Conservation (phyloP, 1,140 invertebrate species). For the Drosophila jambulina region DNA sequence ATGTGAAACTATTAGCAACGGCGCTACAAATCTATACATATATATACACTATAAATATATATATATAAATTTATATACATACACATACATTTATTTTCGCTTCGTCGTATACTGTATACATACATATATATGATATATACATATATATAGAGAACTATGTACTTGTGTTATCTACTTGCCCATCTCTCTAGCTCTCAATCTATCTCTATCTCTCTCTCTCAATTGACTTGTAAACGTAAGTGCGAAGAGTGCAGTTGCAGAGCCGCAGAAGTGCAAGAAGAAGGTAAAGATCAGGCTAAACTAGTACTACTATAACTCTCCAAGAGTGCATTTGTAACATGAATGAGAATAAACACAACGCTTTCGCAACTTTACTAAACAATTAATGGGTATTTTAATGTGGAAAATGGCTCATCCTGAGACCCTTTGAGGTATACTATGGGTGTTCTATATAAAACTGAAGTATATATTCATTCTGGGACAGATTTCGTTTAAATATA, state of each 20-base stretch:
- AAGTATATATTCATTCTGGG: too few relatives aligned
- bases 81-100: conserved; percentile 50
- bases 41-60: conserved; percentile 34
- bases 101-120: conserved; percentile 38
- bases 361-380: conserved; percentile 64
- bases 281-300: conserved; percentile 16
- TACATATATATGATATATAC: conserved; percentile 24
- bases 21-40: conserved; percentile 67
- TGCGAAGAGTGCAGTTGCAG: conserved; percentile 44
- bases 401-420: neutral
- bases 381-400: conserved; percentile 1
- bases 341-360: conserved; percentile 60
- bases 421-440: too few relatives aligned
- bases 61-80: conserved; percentile 42
- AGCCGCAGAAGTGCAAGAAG: conserved; percentile 31
- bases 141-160: conserved; percentile 42
- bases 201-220: conserved; percentile 22
- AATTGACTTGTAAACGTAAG: conserved; percentile 42
- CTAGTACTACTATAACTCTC: conserved; percentile 47
- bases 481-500: too few relatives aligned
- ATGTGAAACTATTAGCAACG: conserved; percentile 58
- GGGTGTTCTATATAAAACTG: neutral
- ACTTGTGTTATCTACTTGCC: conserved; percentile 57
- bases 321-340: conserved; percentile 61
- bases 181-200: conserved; percentile 31